phyloP scores from a whole-genome alignment of 2,113 vertebrate species.

The Myotis yumanensis region DNA sequence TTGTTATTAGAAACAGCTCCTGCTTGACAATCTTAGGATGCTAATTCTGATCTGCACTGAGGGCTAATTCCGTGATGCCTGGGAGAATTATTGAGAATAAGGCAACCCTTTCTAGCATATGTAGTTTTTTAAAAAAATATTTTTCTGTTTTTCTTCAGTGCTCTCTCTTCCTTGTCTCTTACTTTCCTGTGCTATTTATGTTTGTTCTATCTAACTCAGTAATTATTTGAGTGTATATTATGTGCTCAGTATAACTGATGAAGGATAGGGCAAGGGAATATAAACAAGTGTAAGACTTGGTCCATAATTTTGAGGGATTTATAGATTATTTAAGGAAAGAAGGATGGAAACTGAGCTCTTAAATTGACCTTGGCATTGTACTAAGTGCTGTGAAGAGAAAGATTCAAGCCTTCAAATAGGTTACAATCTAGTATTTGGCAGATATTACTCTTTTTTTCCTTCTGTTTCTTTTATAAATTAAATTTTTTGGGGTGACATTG shows the following conservation, averaged over 20 bases:
- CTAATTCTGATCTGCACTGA: background rate
- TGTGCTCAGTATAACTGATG: background rate
- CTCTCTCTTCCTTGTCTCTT: background rate
- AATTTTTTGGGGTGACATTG: background rate
- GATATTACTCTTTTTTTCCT: background rate
- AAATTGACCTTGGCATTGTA: background rate
- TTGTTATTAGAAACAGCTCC: background rate
- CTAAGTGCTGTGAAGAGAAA: background rate
- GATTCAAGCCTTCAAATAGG: background rate
- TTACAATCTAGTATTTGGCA: background rate
- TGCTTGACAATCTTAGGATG: background rate
- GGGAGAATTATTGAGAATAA: background rate
- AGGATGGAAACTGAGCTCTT: background rate
- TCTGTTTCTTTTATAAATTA: background rate
- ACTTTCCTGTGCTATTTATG: background rate
- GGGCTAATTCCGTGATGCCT: background rate
- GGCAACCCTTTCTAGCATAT: background rate
- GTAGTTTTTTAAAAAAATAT: background rate
- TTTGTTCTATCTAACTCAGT: background rate
- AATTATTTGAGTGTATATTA: conserved; percentile 12
- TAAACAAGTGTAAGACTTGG: background rate
- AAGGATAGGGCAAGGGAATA: background rate
- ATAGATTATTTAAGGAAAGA: background rate
- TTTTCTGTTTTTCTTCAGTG: background rate
- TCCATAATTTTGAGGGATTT: background rate